Evolutionary conservation across 2,888 invertebrate species (phyloP).

Genomic region (Nomada hirtipes): DNA sequence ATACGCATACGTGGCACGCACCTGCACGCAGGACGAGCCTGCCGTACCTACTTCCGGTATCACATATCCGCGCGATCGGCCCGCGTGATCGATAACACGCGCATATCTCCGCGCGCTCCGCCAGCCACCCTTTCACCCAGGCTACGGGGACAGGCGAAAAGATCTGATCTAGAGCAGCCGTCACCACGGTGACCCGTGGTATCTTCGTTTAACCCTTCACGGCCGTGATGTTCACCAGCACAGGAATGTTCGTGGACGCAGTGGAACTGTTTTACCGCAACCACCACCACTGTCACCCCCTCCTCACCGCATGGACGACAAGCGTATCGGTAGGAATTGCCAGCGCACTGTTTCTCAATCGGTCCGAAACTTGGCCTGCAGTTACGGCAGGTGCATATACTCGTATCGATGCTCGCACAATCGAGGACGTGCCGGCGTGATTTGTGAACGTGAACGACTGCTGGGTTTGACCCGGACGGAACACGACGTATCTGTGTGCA

Average conservation of each 20-base stretch:
- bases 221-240: not conserved
- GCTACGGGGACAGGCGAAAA: not conserved
- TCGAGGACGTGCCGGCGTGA: not conserved
- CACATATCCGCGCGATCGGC: constrained; percentile 69
- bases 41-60: constrained; percentile 74
- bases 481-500: too few relatives aligned
- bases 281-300: constrained; percentile 32
- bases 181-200: not conserved
- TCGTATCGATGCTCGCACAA: not conserved
- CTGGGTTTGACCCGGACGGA: not conserved
- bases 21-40: constrained; percentile 70
- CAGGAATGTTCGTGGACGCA: constrained; percentile 20
- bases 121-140: constrained; percentile 48
- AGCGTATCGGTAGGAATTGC: constrained; percentile 12
- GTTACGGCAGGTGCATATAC: not conserved
- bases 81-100: constrained; percentile 70
- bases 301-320: constrained; percentile 8
- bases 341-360: constrained; percentile 4
- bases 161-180: not conserved
- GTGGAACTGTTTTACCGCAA: constrained; percentile 44
- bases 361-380: not conserved
- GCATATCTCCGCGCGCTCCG: constrained; percentile 61
- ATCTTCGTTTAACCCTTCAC: constrained; percentile 1
- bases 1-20: constrained; percentile 58
- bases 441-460: not conserved